Conservation (phyloP, 2,888 invertebrate species). For the Rhingia campestris region DNA sequence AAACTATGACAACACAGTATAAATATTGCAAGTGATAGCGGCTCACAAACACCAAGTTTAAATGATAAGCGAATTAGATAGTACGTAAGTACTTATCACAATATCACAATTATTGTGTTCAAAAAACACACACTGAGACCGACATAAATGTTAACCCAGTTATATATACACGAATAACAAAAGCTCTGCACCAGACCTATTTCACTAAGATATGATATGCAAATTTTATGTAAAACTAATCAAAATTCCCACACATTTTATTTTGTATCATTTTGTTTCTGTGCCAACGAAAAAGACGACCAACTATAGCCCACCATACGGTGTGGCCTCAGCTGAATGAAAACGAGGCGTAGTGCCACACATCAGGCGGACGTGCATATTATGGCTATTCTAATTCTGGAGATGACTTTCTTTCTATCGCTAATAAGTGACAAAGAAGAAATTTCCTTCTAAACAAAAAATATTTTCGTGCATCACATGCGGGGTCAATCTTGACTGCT, state of each 20-base stretch:
- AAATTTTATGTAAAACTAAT: not conserved
- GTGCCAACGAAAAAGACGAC: no score
- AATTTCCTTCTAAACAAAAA: slow-evolving; percentile 14
- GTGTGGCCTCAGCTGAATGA: slow-evolving; percentile 22
- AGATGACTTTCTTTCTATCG: slow-evolving; percentile 47
- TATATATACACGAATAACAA: no score
- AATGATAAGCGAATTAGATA: no score
- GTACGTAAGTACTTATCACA: no score
- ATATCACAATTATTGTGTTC: no score
- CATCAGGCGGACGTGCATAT: slow-evolving; percentile 13
- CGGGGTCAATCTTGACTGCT: slow-evolving; percentile 17
- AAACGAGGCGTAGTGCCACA: slow-evolving; percentile 19
- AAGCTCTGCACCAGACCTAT: no score
- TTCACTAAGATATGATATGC: no score
- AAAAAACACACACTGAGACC: no score
- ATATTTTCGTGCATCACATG: slow-evolving; percentile 44
- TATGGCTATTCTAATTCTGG: slow-evolving; percentile 62
- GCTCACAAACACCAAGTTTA: no score
- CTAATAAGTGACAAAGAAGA: slow-evolving; percentile 8
- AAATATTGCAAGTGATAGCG: no score
- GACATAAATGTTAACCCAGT: no score
- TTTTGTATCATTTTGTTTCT: slow-evolving; percentile 55
- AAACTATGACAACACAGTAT: no score
- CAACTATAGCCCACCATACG: not conserved
- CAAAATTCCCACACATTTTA: not conserved